A percentile compares a stretch with the other conserved stretches of the same genome.
These are phyloP conservation scores for Danio albolineatus DNA, from an alignment of 2,797 vertebrate species.

Conservation along the genomic window DNA sequence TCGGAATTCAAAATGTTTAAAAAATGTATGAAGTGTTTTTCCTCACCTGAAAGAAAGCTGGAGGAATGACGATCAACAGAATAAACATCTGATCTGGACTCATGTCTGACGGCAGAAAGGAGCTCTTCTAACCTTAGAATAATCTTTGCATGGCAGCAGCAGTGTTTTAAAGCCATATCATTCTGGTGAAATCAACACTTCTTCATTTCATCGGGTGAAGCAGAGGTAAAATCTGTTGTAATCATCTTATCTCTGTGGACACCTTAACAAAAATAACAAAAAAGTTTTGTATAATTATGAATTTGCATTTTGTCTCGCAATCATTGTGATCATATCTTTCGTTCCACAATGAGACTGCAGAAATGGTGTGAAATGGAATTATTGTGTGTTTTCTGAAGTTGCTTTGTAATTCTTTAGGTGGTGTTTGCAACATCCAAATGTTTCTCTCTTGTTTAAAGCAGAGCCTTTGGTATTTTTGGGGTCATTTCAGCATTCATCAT, in stretches of 20 bases:
- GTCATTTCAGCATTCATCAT: conserved; percentile 13
- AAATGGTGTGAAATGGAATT: neutral
- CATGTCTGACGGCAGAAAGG: neutral
- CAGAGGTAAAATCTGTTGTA: too few species aligned
- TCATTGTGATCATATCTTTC: too few species aligned
- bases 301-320: neutral
- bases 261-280: too few species aligned
- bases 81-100: neutral
- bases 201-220: too few species aligned
- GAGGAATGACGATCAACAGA: conserved; percentile 20
- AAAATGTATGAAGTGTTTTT: too few species aligned
- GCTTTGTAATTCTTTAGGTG: too few species aligned
- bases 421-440: conserved; percentile 4
- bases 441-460: conserved; percentile 15
- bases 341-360: too few species aligned
- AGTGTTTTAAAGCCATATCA: neutral
- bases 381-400: too few species aligned
- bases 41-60: neutral
- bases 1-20: too few species aligned
- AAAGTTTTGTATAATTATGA: neutral
- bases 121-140: too few species aligned
- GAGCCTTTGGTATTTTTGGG: neutral
- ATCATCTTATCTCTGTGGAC: neutral
- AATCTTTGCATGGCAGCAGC: neutral
- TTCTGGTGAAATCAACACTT: too few species aligned